Conservation (phyloP, 2,113 vertebrate genomes). For the Piprites chloris region DNA sequence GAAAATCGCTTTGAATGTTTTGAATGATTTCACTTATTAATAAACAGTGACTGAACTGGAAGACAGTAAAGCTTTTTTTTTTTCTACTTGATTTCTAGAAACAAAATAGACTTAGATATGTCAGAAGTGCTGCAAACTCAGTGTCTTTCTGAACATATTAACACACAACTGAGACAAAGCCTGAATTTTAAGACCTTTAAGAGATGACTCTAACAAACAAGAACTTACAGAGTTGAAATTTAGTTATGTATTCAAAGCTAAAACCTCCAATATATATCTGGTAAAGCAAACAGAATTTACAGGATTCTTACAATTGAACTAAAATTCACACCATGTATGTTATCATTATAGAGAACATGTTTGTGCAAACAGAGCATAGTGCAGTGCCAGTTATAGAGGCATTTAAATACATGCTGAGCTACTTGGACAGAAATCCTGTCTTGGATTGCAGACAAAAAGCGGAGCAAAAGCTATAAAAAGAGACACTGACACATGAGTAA, state of each 20-base stretch:
- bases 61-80: neutral
- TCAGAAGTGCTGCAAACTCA: neutral
- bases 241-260: neutral
- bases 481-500: neutral
- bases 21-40: neutral
- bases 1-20: neutral
- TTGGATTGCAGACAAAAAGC: neutral
- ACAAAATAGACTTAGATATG: neutral
- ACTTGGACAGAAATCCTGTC: neutral
- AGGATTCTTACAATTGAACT: neutral
- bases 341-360: neutral
- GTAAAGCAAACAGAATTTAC: neutral
- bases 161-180: neutral
- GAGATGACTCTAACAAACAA: neutral
- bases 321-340: neutral
- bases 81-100: neutral
- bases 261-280: fast-evolving
- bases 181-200: neutral
- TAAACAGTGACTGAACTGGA: neutral
- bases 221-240: neutral
- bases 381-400: neutral
- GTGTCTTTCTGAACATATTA: neutral
- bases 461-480: neutral
- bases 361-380: neutral
- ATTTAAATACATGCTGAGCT: neutral